phyloP scores from a whole-genome alignment of 1,140 invertebrate genomes.

The Dendrolimus punctatus region DNA sequence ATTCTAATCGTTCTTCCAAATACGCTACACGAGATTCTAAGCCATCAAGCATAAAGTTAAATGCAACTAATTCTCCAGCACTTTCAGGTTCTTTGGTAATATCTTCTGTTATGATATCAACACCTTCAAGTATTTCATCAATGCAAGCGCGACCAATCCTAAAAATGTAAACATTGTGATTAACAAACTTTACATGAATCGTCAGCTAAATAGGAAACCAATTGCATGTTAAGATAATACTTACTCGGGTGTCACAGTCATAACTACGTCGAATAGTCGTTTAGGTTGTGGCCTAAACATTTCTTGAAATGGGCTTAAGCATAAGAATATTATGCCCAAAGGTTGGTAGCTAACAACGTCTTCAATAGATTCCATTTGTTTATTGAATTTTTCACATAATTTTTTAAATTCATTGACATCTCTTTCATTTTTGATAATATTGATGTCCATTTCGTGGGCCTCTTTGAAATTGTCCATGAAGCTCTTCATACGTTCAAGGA shows the following conservation, averaged over 20 bases:
- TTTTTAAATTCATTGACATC: constrained; percentile 73
- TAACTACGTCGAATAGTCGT: constrained; percentile 76
- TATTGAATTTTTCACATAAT: constrained; percentile 74
- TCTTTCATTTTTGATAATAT: constrained; percentile 66
- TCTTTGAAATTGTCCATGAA: constrained; percentile 81
- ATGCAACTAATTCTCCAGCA: constrained; percentile 50
- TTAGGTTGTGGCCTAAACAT: constrained; percentile 78
- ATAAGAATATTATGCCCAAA: constrained; percentile 80
- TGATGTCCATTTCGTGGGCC: constrained; percentile 76
- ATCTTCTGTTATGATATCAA: constrained; percentile 41
- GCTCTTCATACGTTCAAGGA: constrained; percentile 77
- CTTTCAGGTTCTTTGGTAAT: constrained; percentile 49
- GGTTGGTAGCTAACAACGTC: constrained; percentile 75
- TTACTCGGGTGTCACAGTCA: constrained; percentile 47
- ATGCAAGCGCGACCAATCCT: constrained; percentile 54
- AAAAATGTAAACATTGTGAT: constrained; percentile 8
- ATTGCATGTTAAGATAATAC: constrained; percentile 18
- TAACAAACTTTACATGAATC: neutral
- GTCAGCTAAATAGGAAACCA: neutral
- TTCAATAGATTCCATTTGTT: constrained; percentile 75
- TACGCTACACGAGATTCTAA: constrained; percentile 52
- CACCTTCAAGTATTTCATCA: constrained; percentile 43
- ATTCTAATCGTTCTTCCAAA: constrained; percentile 65
- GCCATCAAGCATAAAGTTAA: constrained; percentile 67
- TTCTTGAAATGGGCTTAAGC: constrained; percentile 80